A percentile compares a stretch with the other conserved stretches of the same genome.
These are phyloP conservation scores for Hipposideros larvatus DNA, from an alignment of 2,797 vertebrate species.

Conservation along the genomic window DNA sequence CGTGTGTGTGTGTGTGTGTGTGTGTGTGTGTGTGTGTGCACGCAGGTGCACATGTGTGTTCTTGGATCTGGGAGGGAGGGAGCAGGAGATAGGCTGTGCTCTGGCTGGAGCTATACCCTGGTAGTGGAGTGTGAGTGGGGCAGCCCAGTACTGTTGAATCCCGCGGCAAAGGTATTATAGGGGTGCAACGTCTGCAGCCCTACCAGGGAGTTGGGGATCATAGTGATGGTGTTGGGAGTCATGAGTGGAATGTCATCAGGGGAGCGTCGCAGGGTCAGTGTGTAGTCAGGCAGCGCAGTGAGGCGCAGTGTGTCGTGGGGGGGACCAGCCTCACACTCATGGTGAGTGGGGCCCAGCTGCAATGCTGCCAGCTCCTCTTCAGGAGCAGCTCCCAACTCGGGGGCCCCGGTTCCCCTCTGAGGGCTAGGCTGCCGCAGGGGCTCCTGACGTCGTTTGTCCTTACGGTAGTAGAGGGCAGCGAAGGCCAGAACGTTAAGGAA, in stretches of 20 bases:
- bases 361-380: conserved; percentile 98
- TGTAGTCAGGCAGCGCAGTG: conserved; percentile 96
- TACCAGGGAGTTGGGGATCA: conserved; percentile 99
- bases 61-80: conserved; percentile 41
- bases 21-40: conserved; percentile 49
- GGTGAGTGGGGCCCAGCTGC: conserved; percentile 97
- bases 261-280: conserved; percentile 96
- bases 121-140: conserved; percentile 99
- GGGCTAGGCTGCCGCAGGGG: conserved; percentile 95
- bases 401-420: conserved; percentile 89
- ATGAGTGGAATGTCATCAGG: conserved; percentile 99
- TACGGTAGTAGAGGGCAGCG: conserved; percentile 98
- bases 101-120: conserved; percentile 95
- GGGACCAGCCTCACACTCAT: conserved; percentile 94
- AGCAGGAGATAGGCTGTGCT: conserved; percentile 70
- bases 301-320: conserved; percentile 94
- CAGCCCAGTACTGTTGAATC: conserved; percentile 98
- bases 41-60: conserved; percentile 74
- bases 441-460: conserved; percentile 98
- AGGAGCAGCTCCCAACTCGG: conserved; percentile 94
- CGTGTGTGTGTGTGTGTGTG: conserved; percentile 64
- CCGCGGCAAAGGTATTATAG: conserved; percentile 98
- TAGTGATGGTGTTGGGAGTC: conserved; percentile 99
- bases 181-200: conserved; percentile 98
- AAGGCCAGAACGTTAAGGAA: conserved; percentile 99